These are phyloP conservation scores for Lanistes nyassanus DNA, from an alignment of 1,140 invertebrate species.

Conservation along the genomic window DNA sequence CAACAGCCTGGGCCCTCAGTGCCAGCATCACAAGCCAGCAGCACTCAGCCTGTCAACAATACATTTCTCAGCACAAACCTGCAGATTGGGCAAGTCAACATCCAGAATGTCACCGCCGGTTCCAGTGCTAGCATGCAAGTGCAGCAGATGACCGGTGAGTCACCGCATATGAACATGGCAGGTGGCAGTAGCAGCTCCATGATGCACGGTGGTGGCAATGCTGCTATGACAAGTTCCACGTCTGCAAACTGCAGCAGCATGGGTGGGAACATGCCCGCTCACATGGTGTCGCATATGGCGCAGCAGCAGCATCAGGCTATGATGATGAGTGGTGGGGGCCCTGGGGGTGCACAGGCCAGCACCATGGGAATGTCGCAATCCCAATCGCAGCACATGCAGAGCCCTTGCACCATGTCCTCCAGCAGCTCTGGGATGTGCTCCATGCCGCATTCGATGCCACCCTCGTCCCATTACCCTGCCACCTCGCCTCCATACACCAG, in stretches of 20 bases:
- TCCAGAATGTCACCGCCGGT: conserved; percentile 6
- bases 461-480: conserved; percentile 19
- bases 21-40: too few relatives aligned
- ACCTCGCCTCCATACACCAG: conserved; percentile 29
- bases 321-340: conserved; percentile 23
- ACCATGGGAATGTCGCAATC: conserved; percentile 60
- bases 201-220: neutral
- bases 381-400: conserved; percentile 61
- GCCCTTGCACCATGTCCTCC: conserved; percentile 23
- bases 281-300: conserved; percentile 1
- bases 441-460: conserved; percentile 33
- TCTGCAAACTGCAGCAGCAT: conserved; percentile 40
- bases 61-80: too few relatives aligned
- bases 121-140: conserved; percentile 51
- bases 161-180: conserved; percentile 31
- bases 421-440: conserved; percentile 14
- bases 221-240: conserved; percentile 22
- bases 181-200: conserved; percentile 15
- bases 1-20: neutral
- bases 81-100: conserved; percentile 24
- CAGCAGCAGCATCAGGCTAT: conserved; percentile 22
- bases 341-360: conserved; percentile 1
- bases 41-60: too few relatives aligned
- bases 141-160: conserved; percentile 58
- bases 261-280: conserved; percentile 8